These are phyloP conservation scores for Ameiurus melas DNA, from an alignment of 2,113 vertebrate genomes.

Conservation along the genomic window DNA sequence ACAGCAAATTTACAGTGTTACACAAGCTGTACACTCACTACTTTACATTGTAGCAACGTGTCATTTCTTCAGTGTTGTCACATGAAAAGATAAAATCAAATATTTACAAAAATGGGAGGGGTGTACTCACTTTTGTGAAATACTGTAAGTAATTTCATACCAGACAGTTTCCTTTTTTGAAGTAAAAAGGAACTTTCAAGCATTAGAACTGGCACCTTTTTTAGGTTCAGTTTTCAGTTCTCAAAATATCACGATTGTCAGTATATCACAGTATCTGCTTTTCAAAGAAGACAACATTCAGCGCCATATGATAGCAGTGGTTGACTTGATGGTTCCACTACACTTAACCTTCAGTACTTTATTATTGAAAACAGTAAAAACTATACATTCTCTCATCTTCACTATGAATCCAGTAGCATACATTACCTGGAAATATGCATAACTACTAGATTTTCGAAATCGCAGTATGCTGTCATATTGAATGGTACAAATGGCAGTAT, in stretches of 20 bases:
- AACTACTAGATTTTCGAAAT: background rate
- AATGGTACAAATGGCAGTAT: background rate
- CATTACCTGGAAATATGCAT: background rate
- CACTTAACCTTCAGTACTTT: background rate
- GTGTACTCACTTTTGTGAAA: too few species aligned
- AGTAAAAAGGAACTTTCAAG: background rate
- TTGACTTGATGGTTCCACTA: background rate
- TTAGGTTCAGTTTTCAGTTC: background rate
- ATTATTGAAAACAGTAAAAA: background rate
- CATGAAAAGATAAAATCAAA: too few species aligned
- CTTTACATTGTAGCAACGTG: too few species aligned
- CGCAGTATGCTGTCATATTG: background rate
- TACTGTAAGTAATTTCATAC: background rate
- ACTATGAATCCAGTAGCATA: background rate
- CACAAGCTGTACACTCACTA: too few species aligned
- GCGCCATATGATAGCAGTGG: background rate
- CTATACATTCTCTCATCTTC: background rate
- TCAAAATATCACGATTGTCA: background rate
- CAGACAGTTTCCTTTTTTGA: background rate
- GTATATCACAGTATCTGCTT: background rate
- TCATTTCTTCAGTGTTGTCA: too few species aligned
- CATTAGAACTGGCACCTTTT: background rate
- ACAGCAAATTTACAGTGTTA: too few species aligned
- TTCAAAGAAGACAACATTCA: background rate
- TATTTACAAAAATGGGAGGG: too few species aligned